A percentile compares a stretch with the other conserved stretches of the same genome.
phyloP scores from a whole-genome alignment of 2,888 invertebrate species.

The Luperina testacea region DNA sequence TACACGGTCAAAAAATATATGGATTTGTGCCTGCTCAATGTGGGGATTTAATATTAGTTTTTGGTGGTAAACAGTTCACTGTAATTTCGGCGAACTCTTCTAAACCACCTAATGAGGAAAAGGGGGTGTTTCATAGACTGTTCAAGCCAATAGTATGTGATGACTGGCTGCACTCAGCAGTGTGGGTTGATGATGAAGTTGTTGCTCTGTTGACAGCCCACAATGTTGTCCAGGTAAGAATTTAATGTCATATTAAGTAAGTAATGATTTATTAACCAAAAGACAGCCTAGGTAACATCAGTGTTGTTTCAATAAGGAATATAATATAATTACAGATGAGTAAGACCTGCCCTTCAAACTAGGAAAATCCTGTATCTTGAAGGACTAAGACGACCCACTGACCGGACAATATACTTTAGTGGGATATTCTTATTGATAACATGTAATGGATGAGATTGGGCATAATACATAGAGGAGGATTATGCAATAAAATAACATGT shows the following conservation, averaged over 20 bases:
- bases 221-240: constrained; percentile 89
- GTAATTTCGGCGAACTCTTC: constrained; percentile 61
- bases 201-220: constrained; percentile 92
- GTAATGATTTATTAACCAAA: background rate
- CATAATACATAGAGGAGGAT: background rate
- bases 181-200: constrained; percentile 84
- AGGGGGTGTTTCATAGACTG: constrained; percentile 56
- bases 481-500: background rate
- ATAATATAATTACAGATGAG: background rate
- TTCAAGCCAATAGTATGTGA: constrained; percentile 78
- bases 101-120: constrained; percentile 50
- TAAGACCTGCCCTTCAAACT: background rate
- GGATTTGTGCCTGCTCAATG: constrained; percentile 83
- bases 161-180: constrained; percentile 92
- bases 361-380: too few relatives aligned
- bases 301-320: background rate
- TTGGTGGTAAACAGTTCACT: constrained; percentile 90
- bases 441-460: background rate
- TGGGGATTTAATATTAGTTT: constrained; percentile 82
- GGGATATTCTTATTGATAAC: background rate
- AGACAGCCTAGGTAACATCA: background rate
- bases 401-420: too few relatives aligned
- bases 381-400: too few relatives aligned
- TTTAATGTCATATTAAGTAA: background rate
- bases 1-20: constrained; percentile 90